Evolutionary conservation across 2,797 vertebrate species (phyloP), one percentile per base, ranked within the genome.

Genomic region (Fringilla coelebs): DNA sequence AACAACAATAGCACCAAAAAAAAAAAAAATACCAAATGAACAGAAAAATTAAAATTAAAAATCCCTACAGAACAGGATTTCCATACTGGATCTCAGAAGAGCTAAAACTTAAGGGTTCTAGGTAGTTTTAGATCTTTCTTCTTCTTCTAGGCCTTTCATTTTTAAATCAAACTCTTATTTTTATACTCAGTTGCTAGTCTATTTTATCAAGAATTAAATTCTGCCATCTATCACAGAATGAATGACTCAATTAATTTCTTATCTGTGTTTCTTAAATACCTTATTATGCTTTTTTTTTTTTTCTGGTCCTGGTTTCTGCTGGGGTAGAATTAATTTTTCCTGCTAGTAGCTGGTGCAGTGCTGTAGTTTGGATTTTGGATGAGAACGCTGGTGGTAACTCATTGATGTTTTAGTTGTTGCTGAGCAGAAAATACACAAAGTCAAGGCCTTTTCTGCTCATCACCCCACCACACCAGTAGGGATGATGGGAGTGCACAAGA

Each of bases 121-220:
- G 68, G 19, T 15, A 51, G 22, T 40, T 82, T 89, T 68, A 65
- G 17, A 58, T 60, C 7, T 74, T 65, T 70, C 40, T 76, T 90
- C 40, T 76, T 90, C 86, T 63, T 73, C 32, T 40, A 31, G 4
- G 7, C 38, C 28, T 82, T 80, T 55, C 2, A 52, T 58, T 89
- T 88, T 78, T 40, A 48, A 85, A 66, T 74, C 31, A 73, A 87
- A 63, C 13, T 41, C 58, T 13, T 70, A 41, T 32, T 95, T 83
- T 63, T 60, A 34, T 38, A 29, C 10, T 74, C 8, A 45, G 3
- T 43, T 85, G 22, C 5, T 43, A 76, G 72, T 62, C 17, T 52
- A 29, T 77, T 77, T 89, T 89, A 58, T 85, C 29, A 62, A 79
- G 57, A 85, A 87, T 91, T 92, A 75, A 71, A 78, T 72, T 88